Evolutionary conservation across 2,113 vertebrate genomes (phyloP).

Genomic region (Cervus canadensis): DNA sequence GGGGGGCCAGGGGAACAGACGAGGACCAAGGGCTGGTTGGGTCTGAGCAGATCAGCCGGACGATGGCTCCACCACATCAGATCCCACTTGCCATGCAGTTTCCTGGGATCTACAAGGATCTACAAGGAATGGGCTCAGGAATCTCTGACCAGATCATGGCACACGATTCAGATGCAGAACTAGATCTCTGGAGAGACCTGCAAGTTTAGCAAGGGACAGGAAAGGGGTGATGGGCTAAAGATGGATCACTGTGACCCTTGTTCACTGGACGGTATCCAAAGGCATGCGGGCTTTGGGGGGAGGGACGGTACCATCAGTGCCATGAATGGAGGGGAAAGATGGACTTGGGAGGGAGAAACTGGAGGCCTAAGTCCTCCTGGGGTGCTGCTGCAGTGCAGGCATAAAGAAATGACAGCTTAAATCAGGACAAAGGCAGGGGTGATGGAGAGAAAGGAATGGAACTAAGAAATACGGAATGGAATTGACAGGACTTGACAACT

Average conservation of each 20-base stretch:
- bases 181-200: neutral
- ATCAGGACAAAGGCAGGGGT: too few species aligned
- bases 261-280: neutral
- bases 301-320: accelerated
- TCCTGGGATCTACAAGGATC: neutral
- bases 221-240: neutral
- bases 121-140: neutral
- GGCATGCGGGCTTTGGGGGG: neutral
- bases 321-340: accelerated
- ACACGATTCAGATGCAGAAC: neutral
- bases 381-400: neutral
- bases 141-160: neutral
- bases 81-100: accelerated
- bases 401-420: accelerated
- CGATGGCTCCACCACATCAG: neutral
- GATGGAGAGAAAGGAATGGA: too few species aligned
- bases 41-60: neutral
- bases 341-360: neutral
- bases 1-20: accelerated
- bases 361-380: neutral
- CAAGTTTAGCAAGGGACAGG: neutral
- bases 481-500: neutral
- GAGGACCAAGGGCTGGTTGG: neutral
- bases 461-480: accelerated
- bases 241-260: neutral